phyloP scores from a whole-genome alignment of 2,888 invertebrate genomes.

The Folsomia candida region DNA sequence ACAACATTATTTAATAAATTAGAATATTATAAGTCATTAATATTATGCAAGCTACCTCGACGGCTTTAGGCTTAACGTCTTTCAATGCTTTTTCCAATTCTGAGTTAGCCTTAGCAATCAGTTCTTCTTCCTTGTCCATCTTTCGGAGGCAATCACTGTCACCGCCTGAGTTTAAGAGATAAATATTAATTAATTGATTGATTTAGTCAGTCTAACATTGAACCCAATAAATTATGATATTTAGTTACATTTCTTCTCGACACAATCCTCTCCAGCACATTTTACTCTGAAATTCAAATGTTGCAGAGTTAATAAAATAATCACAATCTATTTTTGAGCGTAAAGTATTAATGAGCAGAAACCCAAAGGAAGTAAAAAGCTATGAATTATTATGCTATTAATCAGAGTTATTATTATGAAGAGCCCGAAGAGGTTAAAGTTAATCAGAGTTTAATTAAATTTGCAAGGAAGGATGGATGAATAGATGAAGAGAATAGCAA shows the following conservation, averaged over 20 bases:
- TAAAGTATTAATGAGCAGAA: slow-evolving; percentile 9
- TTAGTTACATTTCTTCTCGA: slow-evolving; percentile 26
- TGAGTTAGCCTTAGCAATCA: slow-evolving; percentile 46
- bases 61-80: slow-evolving; percentile 47
- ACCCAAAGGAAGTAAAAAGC: slow-evolving; percentile 11
- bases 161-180: slow-evolving; percentile 20
- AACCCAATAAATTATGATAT: neutral
- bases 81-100: slow-evolving; percentile 47
- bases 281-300: slow-evolving; percentile 12
- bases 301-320: neutral
- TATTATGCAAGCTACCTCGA: no score
- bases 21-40: no score
- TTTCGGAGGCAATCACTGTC: slow-evolving; percentile 45
- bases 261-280: slow-evolving; percentile 20
- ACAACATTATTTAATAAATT: no score
- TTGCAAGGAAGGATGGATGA: no score
- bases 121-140: slow-evolving; percentile 46
- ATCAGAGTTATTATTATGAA: no score
- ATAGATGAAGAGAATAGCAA: no score
- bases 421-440: no score
- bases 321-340: no score
- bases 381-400: no score
- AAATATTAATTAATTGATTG: slow-evolving; percentile 5
- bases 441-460: no score
- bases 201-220: no score